Conservation (phyloP, 2,888 invertebrate species). For the Drosophila parthenogenetica region DNA sequence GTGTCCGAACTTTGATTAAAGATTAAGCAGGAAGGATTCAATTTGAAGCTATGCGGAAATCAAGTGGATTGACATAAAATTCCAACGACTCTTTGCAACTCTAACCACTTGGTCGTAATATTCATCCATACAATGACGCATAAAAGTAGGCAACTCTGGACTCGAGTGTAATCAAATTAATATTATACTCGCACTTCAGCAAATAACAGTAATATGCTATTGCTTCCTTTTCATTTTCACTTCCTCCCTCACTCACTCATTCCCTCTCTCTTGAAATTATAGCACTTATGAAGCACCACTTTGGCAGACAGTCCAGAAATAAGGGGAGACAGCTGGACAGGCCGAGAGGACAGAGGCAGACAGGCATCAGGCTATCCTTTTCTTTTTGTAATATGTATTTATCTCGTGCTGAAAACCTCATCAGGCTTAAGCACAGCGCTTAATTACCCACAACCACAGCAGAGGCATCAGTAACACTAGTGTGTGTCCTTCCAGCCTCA, state of each 20-base stretch:
- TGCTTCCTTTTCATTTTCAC: neutral
- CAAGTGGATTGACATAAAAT: constrained; percentile 14
- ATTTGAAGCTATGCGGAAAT: neutral
- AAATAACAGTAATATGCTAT: constrained; percentile 52
- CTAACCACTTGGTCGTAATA: constrained; percentile 26
- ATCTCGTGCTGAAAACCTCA: constrained; percentile 77
- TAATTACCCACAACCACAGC: constrained; percentile 59
- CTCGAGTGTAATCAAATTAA: constrained; percentile 73
- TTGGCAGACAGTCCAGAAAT: constrained; percentile 12
- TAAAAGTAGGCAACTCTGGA: constrained; percentile 54
- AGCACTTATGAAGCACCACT: constrained; percentile 42
- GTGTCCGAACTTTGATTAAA: neutral
- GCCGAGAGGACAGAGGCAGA: constrained; percentile 8
- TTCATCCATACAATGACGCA: constrained; percentile 35
- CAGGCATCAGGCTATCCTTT: constrained; percentile 11
- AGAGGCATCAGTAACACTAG: constrained; percentile 7
- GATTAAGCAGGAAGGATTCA: neutral
- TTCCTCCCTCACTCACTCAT: too few species aligned
- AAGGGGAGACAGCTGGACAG: constrained; percentile 1
- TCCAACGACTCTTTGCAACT: constrained; percentile 6
- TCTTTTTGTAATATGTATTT: constrained; percentile 66
- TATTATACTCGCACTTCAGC: constrained; percentile 55
- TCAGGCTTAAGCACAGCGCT: constrained; percentile 71
- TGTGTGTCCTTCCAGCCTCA: constrained; percentile 37
- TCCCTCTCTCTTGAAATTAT: constrained; percentile 50